Base-by-base conservation (phyloP, 2,797 vertebrate species). In the Phalloptychus januarius region DNA sequence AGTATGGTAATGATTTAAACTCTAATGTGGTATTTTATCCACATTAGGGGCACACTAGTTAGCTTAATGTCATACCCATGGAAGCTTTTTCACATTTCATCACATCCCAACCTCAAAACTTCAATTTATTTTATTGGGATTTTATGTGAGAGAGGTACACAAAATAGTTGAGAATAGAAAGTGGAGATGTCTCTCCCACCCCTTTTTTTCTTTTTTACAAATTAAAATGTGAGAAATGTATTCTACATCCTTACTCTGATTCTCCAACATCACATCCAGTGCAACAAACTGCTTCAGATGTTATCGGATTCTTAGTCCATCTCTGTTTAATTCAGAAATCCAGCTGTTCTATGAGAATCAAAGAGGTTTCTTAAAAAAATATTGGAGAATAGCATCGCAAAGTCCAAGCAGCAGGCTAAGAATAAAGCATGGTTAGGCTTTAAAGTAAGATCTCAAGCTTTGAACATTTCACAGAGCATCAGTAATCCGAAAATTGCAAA, bases 11-110 rank as follows among this genome's bases (percentile, higher is more conserved):
- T 58, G 61, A 84, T 58, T 81, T 76, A 83, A 79, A 1, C 76
- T 78, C 87, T 58, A 71, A 76, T 12, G 4, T 93, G 94, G 93
- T 89, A 79, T 90, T 94, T 94, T 92, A 86, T 86, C 85, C 72
- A 80, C 78, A 92, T 92, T 88, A 92, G 81, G 78, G 69, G 38
- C 82, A 87, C 71, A 67, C 84, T 90, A 91, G 91, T 91, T 86
- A 86, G 82, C 81, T 78, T 77, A 77, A 84, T 86, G 88, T 92
- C 87, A 1, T 44, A 28, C 40, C 67, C 40, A 25, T 28, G 25
- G 40, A 44, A 44, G 25, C 38, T n/a, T n/a, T 70, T 44, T n/a
- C 36, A 6, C 23, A 42, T 42, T 44, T 44, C 28, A 70, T 70
- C 40, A 70, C 67, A 70, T 42, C 12, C 4, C 8, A 40, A 5